Conservation (phyloP, 2,113 vertebrate species). For the Corvus cornix region DNA sequence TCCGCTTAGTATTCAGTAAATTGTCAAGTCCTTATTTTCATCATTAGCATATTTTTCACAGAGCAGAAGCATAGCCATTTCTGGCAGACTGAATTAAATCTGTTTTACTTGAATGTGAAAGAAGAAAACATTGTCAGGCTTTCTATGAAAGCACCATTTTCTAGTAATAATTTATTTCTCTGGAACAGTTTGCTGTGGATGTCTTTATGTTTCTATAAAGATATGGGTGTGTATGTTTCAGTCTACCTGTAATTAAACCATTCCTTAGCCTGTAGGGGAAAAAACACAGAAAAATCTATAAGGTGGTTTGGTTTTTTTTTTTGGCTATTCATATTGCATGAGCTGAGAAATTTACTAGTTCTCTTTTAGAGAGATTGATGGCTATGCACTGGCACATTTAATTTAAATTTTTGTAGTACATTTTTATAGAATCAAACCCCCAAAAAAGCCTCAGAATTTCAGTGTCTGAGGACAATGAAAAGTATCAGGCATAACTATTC, state of each 20-base stretch:
- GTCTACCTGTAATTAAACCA: slow-evolving; percentile 18
- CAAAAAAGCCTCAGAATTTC: slow-evolving; percentile 41
- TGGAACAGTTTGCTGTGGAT: slow-evolving; percentile 7
- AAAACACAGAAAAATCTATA: not conserved
- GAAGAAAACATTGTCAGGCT: slow-evolving; percentile 39
- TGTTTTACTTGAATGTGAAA: slow-evolving; percentile 43
- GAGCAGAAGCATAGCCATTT: slow-evolving; percentile 44
- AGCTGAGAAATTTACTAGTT: not conserved
- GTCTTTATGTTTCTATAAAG: slow-evolving; percentile 5
- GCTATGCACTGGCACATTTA: not conserved
- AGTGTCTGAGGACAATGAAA: not conserved
- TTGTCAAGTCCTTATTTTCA: slow-evolving; percentile 53
- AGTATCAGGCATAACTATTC: not conserved
- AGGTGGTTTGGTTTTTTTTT: not conserved
- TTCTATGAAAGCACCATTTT: slow-evolving; percentile 33
- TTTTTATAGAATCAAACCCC: slow-evolving; percentile 29
- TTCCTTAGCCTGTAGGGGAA: not conserved
- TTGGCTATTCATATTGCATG: not conserved
- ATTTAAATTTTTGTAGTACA: not conserved
- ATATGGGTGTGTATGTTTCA: not conserved
- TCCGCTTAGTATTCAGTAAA: slow-evolving; percentile 51
- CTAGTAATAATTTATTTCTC: slow-evolving; percentile 33
- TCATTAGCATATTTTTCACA: slow-evolving; percentile 56
- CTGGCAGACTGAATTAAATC: slow-evolving; percentile 51
- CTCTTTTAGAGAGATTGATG: not conserved